A percentile compares a stretch with the other conserved stretches of the same genome.
These are phyloP conservation scores for Pandion haliaetus DNA, from an alignment of 2,113 vertebrate species.

Conservation along the genomic window DNA sequence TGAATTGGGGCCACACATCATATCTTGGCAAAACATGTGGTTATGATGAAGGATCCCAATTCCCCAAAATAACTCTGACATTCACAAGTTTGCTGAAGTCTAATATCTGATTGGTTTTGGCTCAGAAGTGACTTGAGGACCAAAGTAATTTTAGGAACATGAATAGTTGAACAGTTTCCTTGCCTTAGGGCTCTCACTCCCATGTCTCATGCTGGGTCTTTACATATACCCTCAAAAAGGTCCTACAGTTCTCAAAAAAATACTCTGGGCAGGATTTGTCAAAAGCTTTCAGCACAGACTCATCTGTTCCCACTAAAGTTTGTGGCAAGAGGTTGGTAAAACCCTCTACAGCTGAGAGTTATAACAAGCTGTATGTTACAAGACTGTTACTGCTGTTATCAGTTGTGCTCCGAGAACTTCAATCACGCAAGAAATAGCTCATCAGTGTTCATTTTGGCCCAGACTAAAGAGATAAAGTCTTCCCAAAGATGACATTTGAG, in stretches of 20 bases:
- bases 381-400: background rate
- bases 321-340: background rate
- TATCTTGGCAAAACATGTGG: background rate
- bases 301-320: background rate
- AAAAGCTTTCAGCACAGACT: background rate
- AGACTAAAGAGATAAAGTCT: background rate
- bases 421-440: background rate
- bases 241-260: background rate
- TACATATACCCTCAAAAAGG: background rate
- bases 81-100: background rate
- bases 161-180: background rate
- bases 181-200: background rate
- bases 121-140: background rate
- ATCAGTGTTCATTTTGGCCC: background rate
- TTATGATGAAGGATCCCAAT: background rate
- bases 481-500: background rate
- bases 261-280: background rate
- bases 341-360: background rate
- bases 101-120: background rate
- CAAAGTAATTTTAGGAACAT: background rate
- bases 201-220: background rate
- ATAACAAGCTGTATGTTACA: background rate
- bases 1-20: background rate
- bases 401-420: background rate
- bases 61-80: background rate